These are phyloP conservation scores for Eupithecia tripunctaria DNA, from an alignment of 2,888 invertebrate genomes.

Conservation along the genomic window DNA sequence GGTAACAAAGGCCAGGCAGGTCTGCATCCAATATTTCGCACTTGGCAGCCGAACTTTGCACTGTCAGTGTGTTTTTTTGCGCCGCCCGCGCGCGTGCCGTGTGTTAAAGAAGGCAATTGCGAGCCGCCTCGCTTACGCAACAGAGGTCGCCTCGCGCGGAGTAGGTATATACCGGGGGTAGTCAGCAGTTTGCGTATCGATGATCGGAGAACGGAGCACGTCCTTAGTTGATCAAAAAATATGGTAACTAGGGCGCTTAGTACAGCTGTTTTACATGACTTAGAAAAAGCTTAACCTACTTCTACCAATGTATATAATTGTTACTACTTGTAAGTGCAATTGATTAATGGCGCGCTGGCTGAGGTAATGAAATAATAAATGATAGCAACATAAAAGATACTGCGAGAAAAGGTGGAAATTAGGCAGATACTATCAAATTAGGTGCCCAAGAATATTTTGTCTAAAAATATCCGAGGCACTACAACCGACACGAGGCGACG, in stretches of 20 bases:
- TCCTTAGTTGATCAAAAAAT: not conserved
- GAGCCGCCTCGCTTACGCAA: constrained; percentile 46
- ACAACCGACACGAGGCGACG: not conserved
- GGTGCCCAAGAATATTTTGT: not conserved
- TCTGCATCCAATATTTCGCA: constrained; percentile 35
- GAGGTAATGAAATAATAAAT: too few relatives aligned
- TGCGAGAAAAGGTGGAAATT: not conserved
- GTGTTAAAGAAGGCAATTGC: constrained; percentile 62
- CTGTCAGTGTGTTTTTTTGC: constrained; percentile 53
- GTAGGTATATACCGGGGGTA: not conserved
- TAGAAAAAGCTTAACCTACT: not conserved
- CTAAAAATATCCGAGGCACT: not conserved
- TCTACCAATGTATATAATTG: not conserved
- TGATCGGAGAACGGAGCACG: not conserved
- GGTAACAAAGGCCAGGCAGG: constrained; percentile 3
- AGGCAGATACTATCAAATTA: not conserved
- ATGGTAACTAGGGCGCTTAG: not conserved
- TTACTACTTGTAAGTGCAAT: not conserved
- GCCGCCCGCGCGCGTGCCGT: constrained; percentile 52
- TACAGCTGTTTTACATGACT: not conserved
- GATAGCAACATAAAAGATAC: not conserved
- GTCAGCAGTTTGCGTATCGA: constrained; percentile 5
- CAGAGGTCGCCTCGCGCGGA: constrained; percentile 14
- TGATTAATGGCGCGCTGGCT: not conserved
- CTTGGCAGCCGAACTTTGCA: constrained; percentile 41